These are phyloP conservation scores for Coelogynopora nodosa DNA, from an alignment of 2,888 invertebrate genomes.

Conservation along the genomic window DNA sequence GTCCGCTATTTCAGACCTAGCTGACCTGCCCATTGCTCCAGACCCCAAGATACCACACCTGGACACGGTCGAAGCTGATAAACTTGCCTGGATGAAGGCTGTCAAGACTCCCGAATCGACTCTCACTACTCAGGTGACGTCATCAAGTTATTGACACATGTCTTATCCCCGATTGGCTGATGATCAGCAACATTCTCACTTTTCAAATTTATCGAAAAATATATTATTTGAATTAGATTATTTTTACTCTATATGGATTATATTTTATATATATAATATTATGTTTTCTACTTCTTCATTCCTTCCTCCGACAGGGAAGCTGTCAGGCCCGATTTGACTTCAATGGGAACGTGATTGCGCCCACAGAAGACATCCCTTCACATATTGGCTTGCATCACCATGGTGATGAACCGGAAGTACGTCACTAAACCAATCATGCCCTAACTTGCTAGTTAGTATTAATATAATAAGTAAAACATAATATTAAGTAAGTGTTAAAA, in stretches of 20 bases:
- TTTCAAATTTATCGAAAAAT: too few species aligned
- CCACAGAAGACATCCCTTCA: slow-evolving; percentile 66
- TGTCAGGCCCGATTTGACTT: slow-evolving; percentile 61
- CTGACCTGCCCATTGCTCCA: background rate
- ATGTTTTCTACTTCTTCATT: background rate
- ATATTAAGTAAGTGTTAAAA: too few species aligned
- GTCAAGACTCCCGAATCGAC: background rate
- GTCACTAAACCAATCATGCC: too few species aligned
- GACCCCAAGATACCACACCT: slow-evolving; percentile 66
- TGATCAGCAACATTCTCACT: too few species aligned
- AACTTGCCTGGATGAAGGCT: slow-evolving; percentile 80
- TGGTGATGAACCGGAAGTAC: slow-evolving; percentile 73
- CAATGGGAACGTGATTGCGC: slow-evolving; percentile 55
- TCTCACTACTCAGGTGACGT: too few species aligned
- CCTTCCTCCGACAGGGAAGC: background rate
- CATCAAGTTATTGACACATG: too few species aligned
- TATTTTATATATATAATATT: too few species aligned
- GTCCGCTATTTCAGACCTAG: background rate
- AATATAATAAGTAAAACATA: too few species aligned
- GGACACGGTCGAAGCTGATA: slow-evolving; percentile 78
- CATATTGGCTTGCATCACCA: slow-evolving; percentile 78
- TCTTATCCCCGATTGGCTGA: too few species aligned
- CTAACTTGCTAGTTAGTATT: too few species aligned
- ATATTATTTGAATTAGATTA: too few species aligned
- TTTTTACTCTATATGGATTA: too few species aligned